These are phyloP conservation scores for Pollenia amentaria DNA, from an alignment of 2,888 invertebrate genomes.

Conservation along the genomic window DNA sequence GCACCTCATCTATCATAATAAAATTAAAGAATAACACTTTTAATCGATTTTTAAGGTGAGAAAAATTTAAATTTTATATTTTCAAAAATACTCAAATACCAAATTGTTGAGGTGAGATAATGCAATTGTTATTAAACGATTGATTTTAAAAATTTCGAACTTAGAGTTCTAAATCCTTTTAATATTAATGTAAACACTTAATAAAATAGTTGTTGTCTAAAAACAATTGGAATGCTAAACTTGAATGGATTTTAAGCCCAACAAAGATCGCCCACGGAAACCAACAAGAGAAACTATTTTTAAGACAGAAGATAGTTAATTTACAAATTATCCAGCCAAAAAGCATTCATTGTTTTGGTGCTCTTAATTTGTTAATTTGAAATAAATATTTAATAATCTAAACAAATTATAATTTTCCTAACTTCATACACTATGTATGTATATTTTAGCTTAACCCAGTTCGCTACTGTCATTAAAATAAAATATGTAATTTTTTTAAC, in stretches of 20 bases:
- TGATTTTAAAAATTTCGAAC: neutral
- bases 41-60: neutral
- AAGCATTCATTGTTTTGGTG: slow-evolving; percentile 7
- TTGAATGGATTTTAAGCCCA: slow-evolving; percentile 9
- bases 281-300: neutral
- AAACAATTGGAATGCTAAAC: neutral
- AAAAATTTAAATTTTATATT: neutral
- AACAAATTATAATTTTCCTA: too few species aligned
- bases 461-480: too few species aligned
- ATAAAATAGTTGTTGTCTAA: slow-evolving; percentile 4
- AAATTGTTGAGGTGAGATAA: slow-evolving; percentile 9
- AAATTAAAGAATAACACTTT: slow-evolving; percentile 4
- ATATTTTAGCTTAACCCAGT: too few species aligned
- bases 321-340: slow-evolving; percentile 3
- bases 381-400: too few species aligned
- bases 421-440: too few species aligned
- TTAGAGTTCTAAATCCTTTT: slow-evolving; percentile 43
- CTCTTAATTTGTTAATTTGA: too few species aligned
- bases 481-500: too few species aligned
- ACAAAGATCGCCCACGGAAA: slow-evolving; percentile 16
- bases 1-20: slow-evolving; percentile 21
- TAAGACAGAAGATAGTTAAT: neutral
- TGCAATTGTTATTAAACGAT: neutral
- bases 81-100: slow-evolving; percentile 1
- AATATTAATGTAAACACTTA: slow-evolving; percentile 34